Evolutionary conservation across 2,888 invertebrate genomes (phyloP), one percentile per base, ranked within the genome.

Genomic region (Leptopterna dolabrata): DNA sequence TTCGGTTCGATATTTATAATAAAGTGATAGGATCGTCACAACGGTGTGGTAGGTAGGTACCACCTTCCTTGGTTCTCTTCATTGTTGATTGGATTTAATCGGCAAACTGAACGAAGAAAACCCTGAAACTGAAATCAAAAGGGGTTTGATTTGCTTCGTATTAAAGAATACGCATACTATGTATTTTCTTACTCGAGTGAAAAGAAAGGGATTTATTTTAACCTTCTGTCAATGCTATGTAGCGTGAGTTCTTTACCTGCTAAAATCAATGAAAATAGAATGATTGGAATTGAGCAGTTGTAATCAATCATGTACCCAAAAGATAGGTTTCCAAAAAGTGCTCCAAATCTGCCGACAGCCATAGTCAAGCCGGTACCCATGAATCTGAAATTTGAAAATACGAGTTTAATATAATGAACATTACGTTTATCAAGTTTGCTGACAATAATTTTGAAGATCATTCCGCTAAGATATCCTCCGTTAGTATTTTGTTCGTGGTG

Each of bases 291-390:
- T 87, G 95, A 94, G 91, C 96, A 96, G 91, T 96, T 95, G 90
- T 96, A 93, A 93, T 96, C 96, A 90, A 96, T 96, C 89, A 96
- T 93, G 92, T 95, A 95, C 88, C 96, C 96, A 91, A 96, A 96
- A 76, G 96, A 92, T 90, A 96, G 92, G 92, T 96, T 96, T 89
- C 96, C 96, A 83, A 96, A 92, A 86, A 96, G 93, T 89, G 96
- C 96, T 80, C 96, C 96, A 89, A 95, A 94, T 93, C 96, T 93
- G 87, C 96, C 96, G 91, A 95, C 95, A 19, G 96, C 96, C 89
- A 96, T 93, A 14, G 96, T 96, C 70, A 96, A 92, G 70, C 96
- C 96, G 41, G 96, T 96, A 47, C 96, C 96, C 96, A 96, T 96
- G 91, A 96, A 96, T 93, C 96, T 96, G 92, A 84, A 92, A 30